Evolutionary conservation across 2,888 invertebrate genomes (phyloP).

Genomic region (Trachelus stipa): DNA sequence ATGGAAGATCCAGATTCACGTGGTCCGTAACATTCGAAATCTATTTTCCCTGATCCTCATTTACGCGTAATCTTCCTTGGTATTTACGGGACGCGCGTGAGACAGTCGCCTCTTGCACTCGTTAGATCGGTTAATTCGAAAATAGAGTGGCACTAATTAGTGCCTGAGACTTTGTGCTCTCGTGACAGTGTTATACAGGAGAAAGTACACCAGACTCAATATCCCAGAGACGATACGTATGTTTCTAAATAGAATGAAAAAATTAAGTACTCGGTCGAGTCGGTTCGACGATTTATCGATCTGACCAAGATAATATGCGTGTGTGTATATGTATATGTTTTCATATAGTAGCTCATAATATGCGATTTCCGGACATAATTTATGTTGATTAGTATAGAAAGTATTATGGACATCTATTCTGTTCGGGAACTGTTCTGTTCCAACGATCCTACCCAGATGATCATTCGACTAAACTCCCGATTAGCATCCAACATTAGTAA

Average conservation of each 20-base stretch:
- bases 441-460: background rate
- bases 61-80: background rate
- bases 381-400: background rate
- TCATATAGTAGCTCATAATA: background rate
- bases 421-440: background rate
- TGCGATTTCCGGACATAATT: background rate
- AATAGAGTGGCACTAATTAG: conserved; percentile 7
- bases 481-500: background rate
- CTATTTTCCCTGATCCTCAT: background rate
- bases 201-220: background rate
- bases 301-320: background rate
- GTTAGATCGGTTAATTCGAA: background rate
- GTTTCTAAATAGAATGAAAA: background rate
- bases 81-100: background rate
- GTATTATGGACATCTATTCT: background rate
- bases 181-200: background rate
- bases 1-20: background rate
- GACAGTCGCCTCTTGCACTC: background rate
- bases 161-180: background rate
- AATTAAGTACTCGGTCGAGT: background rate
- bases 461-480: background rate
- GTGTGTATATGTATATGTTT: background rate
- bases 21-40: background rate
- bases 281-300: background rate
- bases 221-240: background rate